Conservation (phyloP, 2,888 invertebrate species). For the Sarcophaga caerulescens region DNA sequence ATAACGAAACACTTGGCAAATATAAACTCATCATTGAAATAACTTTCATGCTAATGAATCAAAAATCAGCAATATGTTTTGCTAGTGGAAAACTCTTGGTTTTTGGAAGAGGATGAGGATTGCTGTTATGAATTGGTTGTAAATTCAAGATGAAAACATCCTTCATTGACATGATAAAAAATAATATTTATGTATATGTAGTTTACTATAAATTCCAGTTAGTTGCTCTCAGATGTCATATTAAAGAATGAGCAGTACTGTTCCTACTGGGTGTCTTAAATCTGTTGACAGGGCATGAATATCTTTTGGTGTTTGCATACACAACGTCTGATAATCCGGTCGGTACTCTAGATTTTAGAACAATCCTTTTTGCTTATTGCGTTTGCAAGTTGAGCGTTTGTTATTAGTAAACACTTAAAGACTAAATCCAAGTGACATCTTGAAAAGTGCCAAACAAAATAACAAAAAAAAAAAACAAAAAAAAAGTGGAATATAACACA, state of each 20-base stretch:
- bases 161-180: too few species aligned
- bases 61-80: too few species aligned
- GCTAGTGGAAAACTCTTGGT: too few species aligned
- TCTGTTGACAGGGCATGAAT: background rate
- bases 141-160: too few species aligned
- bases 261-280: background rate
- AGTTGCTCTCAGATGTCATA: too few species aligned
- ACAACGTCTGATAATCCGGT: constrained; percentile 50
- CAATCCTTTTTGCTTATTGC: constrained; percentile 52
- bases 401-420: constrained; percentile 57
- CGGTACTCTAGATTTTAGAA: constrained; percentile 49
- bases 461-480: constrained; percentile 1
- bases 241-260: background rate
- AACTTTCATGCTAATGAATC: too few species aligned
- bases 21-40: too few species aligned
- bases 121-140: too few species aligned
- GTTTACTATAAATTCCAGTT: too few species aligned
- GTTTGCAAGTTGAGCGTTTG: constrained; percentile 40
- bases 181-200: too few species aligned
- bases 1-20: too few species aligned
- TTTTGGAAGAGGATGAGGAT: too few species aligned
- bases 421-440: constrained; percentile 58
- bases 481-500: background rate
- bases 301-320: constrained; percentile 28
- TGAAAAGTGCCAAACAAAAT: constrained; percentile 32